Conservation (phyloP, 2,888 invertebrate species). For the Drosophila neotestacea region DNA sequence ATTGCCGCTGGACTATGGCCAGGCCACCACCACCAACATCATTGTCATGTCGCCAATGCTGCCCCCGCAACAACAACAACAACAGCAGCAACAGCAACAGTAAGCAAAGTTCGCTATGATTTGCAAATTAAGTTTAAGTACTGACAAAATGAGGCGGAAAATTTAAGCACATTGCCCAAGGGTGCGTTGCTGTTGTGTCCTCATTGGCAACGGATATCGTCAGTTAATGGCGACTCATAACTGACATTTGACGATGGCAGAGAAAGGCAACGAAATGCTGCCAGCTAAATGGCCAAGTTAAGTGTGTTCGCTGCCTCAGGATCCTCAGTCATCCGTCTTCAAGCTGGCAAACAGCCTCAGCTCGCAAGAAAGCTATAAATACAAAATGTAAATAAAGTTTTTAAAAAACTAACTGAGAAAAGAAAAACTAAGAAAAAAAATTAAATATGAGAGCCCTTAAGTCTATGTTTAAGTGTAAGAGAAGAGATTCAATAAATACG, state of each 20-base stretch:
- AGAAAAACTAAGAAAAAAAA: slow-evolving; percentile 15
- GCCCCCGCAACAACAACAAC: slow-evolving; percentile 50
- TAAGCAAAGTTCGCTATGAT: slow-evolving; percentile 33
- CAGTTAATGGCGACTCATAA: slow-evolving; percentile 36
- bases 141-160: slow-evolving; percentile 48
- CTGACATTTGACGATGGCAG: slow-evolving; percentile 38
- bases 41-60: slow-evolving; percentile 83
- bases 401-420: slow-evolving; percentile 54
- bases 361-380: slow-evolving; percentile 63
- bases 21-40: slow-evolving; percentile 51
- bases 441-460: slow-evolving; percentile 54
- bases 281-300: slow-evolving; percentile 20
- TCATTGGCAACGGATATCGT: slow-evolving; percentile 8
- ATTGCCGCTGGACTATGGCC: slow-evolving; percentile 68
- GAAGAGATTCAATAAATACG: slow-evolving; percentile 28
- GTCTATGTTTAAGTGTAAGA: slow-evolving; percentile 66
- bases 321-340: slow-evolving; percentile 32
- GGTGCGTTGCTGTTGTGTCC: slow-evolving; percentile 19
- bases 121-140: slow-evolving; percentile 34
- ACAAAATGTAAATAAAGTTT: slow-evolving; percentile 79
- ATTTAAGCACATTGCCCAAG: slow-evolving; percentile 17
- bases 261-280: slow-evolving; percentile 53
- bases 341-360: slow-evolving; percentile 47
- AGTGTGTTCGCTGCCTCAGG: slow-evolving; percentile 53
- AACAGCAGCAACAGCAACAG: slow-evolving; percentile 40